Base-by-base conservation (phyloP, 2,888 invertebrate genomes). In the Axea sp. region DNA sequence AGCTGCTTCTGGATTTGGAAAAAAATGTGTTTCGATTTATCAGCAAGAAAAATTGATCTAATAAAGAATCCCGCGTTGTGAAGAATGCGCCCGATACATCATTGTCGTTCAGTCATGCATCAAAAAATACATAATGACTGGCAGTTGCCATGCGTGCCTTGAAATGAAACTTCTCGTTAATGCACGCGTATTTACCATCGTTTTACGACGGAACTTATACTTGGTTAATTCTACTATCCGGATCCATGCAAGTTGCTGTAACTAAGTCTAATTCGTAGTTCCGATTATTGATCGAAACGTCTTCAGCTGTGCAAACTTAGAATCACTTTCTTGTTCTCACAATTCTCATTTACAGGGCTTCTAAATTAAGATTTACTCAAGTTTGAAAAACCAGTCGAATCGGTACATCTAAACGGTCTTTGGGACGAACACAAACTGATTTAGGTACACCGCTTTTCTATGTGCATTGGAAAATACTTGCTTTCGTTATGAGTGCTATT, bases 281-380 rank as follows among this genome's bases (percentile, higher is more conserved):
- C 68, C 68, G 51, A 68, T 68, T 68, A 68, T 68, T 68, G 41
- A 68, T 59, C 51, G 33, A 59, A 68, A 68, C 67, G 37, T 57
- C 45, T 67, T 53, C 14, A 41, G 24, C 65, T 35, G 47, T 9
- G 57, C 37, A 57, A 57, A 67, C 67, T 47, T 37, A 9, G 39
- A 57, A 57, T 45, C 43, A n/a, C 9, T 53, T 53, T 53, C 17
- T 41, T 7, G 53, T 26, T 43, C 17, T 31, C 33, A 12, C 33
- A 19, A 28, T 26, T 28, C 26, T 12, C 33, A 22, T 47, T 60
- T 28, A 5, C 9, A 8, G 3, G 17, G 47, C 5, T 47, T 37
- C 33, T 7, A 19, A 19, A 30, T 41, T 12, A 41, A 55, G 15
- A 11, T 31, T 1, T 1, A 19, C 9, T 17, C n/a, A n/a, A n/a